Percentiles rank a stretch among this genome's conserved stretches.
Conservation (phyloP, 1,140 invertebrate genomes). For the Pissodes strobi region DNA sequence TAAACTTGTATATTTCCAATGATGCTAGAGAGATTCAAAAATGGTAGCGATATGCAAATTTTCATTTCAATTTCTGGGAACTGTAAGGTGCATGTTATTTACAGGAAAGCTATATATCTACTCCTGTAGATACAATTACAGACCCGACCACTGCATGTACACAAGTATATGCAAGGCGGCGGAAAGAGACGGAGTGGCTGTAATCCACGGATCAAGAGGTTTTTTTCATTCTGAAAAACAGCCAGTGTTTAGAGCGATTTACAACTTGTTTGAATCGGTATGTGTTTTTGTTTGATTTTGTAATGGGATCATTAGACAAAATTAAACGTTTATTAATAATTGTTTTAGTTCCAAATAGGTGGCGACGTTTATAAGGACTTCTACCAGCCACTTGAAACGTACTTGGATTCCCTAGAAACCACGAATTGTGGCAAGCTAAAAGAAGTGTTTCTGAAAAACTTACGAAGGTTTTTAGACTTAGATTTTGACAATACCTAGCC, state of each 20-base stretch:
- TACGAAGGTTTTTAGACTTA: constrained; percentile 52
- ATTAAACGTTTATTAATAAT: no score
- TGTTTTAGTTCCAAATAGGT: constrained; percentile 59
- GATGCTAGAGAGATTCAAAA: constrained; percentile 6
- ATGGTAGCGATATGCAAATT: no score
- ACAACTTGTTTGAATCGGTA: constrained; percentile 70
- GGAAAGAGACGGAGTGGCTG: constrained; percentile 73
- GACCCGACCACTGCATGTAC: constrained; percentile 95
- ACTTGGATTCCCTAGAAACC: constrained; percentile 52
- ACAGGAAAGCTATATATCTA: constrained; percentile 78
- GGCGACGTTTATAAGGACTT: constrained; percentile 57
- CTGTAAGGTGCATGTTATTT: no score
- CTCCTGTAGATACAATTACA: constrained; percentile 88
- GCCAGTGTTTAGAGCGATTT: constrained; percentile 81
- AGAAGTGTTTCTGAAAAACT: constrained; percentile 57
- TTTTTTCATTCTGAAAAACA: constrained; percentile 85
- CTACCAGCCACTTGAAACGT: constrained; percentile 56
- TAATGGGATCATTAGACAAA: no score
- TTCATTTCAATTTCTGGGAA: no score
- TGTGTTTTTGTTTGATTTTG: constrained; percentile 5
- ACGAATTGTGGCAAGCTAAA: constrained; percentile 61
- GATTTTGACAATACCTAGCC: constrained; percentile 32
- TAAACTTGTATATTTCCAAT: not conserved
- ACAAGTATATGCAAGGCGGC: constrained; percentile 81
- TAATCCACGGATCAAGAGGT: constrained; percentile 87